These are phyloP conservation scores for Heliothis subflexa DNA, from an alignment of 1,140 invertebrate genomes.

Conservation along the genomic window DNA sequence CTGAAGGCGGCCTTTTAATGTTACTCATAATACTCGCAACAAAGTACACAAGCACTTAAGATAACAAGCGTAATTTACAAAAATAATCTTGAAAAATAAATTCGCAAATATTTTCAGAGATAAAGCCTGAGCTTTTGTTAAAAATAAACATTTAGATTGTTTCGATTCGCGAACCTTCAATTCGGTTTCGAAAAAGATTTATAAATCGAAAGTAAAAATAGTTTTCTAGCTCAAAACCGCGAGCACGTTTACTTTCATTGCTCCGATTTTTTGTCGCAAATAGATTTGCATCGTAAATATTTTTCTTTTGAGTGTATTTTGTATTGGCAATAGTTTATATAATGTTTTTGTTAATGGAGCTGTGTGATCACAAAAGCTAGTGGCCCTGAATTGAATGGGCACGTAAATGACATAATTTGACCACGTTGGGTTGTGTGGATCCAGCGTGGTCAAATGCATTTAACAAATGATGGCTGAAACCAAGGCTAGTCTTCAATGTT, in stretches of 20 bases:
- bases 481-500: not conserved
- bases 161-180: conserved; percentile 19
- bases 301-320: conserved; percentile 3
- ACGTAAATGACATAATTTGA: conserved; percentile 24
- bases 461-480: not conserved
- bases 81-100: conserved; percentile 34
- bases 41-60: conserved; percentile 20
- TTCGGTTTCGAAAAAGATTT: conserved; percentile 10
- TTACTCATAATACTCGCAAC: not conserved
- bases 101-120: conserved; percentile 34
- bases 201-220: conserved; percentile 33
- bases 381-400: not conserved
- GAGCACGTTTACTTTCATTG: conserved; percentile 36
- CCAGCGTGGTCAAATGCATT: too few relatives aligned
- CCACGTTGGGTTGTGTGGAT: not conserved
- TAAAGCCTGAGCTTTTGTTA: conserved; percentile 25
- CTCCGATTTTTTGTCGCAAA: conserved; percentile 20
- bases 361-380: conserved; percentile 1
- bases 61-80: conserved; percentile 32
- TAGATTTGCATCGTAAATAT: not conserved
- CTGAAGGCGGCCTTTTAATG: conserved; percentile 18
- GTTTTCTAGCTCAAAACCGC: conserved; percentile 30
- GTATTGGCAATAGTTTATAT: conserved; percentile 7
- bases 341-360: not conserved
- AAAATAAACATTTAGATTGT: conserved; percentile 36